Percentiles rank a stretch among this genome's conserved stretches.
Conservation (phyloP, 2,113 vertebrate species). For the Sclerurus mexicanus region DNA sequence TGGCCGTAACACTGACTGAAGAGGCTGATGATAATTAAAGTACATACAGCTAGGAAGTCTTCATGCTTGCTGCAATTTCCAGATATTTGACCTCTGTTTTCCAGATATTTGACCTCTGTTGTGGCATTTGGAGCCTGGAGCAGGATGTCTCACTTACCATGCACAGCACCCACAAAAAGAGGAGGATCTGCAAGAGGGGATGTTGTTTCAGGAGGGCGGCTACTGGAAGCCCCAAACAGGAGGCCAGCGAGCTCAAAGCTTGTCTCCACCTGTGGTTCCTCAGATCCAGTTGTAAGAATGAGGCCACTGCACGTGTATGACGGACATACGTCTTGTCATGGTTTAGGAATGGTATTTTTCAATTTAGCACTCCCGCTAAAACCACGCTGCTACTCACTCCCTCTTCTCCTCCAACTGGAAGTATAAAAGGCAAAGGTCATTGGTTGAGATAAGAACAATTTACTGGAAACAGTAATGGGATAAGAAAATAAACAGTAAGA, state of each 20-base stretch:
- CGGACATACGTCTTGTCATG: neutral
- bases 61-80: neutral
- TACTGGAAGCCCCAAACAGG: neutral
- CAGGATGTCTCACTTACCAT: neutral
- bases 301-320: neutral
- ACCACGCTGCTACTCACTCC: neutral
- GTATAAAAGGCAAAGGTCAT: neutral
- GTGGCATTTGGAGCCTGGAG: neutral
- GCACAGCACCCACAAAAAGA: neutral
- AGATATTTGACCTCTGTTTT: too few species aligned
- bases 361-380: neutral
- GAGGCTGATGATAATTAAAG: neutral
- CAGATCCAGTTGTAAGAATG: neutral
- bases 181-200: neutral
- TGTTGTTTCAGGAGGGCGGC: neutral
- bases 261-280: neutral
- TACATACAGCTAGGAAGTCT: neutral
- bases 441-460: neutral
- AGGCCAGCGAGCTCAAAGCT: neutral
- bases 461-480: neutral
- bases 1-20: neutral
- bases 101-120: neutral
- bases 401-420: neutral
- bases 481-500: neutral
- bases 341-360: neutral